These are phyloP conservation scores for Catajapyx aquilonaris DNA, from an alignment of 1,140 invertebrate genomes.

Conservation along the genomic window DNA sequence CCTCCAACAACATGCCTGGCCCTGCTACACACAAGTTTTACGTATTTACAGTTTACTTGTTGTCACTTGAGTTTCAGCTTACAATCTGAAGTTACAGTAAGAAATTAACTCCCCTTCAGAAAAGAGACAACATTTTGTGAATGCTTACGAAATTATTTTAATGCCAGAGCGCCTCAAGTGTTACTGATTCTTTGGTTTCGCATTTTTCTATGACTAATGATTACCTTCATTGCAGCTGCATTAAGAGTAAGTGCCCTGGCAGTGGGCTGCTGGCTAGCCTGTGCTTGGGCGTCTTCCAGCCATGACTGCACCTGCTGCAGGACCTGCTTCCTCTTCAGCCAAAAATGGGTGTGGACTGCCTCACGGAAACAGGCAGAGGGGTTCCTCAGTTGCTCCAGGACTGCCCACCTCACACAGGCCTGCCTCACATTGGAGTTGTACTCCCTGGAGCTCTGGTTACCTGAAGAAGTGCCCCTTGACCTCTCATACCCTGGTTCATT, in stretches of 20 bases:
- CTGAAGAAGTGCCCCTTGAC: constrained; percentile 66
- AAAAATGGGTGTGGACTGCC: constrained; percentile 85
- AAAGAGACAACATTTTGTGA: neutral
- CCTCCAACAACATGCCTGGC: neutral
- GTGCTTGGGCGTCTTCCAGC: constrained; percentile 63
- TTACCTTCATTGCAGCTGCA: constrained; percentile 50
- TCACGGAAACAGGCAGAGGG: constrained; percentile 76
- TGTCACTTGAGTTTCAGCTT: neutral
- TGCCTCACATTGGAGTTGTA: constrained; percentile 93
- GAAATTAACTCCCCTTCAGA: neutral
- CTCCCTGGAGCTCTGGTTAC: constrained; percentile 68
- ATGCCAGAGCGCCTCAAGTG: neutral
- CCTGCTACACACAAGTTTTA: neutral
- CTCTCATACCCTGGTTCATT: constrained; percentile 95
- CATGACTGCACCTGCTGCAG: constrained; percentile 70
- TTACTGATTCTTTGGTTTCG: neutral
- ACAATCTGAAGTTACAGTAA: neutral
- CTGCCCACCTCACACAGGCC: constrained; percentile 87
- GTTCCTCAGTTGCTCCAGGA: constrained; percentile 79
- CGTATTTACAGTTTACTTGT: neutral
- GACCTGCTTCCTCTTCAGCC: constrained; percentile 81
- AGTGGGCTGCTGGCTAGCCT: constrained; percentile 47
- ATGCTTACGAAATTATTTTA: neutral
- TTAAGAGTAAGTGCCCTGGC: constrained; percentile 51
- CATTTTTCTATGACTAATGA: no score